Conservation (phyloP, 2,797 vertebrate genomes). For the Chaenodraco wilsoni region DNA sequence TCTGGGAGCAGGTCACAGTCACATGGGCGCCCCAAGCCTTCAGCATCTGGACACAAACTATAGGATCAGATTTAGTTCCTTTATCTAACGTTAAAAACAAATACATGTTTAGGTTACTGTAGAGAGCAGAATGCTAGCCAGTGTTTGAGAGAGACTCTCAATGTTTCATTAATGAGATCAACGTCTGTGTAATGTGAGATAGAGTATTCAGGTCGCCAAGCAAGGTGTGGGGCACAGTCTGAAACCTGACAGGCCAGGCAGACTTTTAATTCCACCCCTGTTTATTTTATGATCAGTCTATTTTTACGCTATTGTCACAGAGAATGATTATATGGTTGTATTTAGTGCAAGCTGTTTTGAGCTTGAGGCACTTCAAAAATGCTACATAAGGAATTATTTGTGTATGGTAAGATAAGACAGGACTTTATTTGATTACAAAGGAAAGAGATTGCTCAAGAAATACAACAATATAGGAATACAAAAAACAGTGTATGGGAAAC, state of each 20-base stretch:
- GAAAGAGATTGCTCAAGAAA: too few relatives aligned
- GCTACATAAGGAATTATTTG: neutral
- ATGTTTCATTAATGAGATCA: slow-evolving; percentile 30
- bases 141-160: slow-evolving; percentile 15
- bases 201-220: slow-evolving; percentile 23
- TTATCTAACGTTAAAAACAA: neutral
- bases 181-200: slow-evolving; percentile 31
- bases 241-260: slow-evolving; percentile 5
- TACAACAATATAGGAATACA: too few relatives aligned
- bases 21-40: slow-evolving; percentile 95
- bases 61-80: neutral
- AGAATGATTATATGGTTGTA: neutral
- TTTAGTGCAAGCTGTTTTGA: neutral
- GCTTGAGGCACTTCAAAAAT: too few relatives aligned
- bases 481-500: too few relatives aligned
- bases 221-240: slow-evolving; percentile 1
- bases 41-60: slow-evolving; percentile 82
- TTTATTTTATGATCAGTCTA: neutral
- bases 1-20: slow-evolving; percentile 93
- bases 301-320: neutral
- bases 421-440: too few relatives aligned
- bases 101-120: neutral
- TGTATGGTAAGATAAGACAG: neutral
- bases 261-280: neutral
- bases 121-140: neutral